Percentiles rank a stretch among this genome's conserved stretches.
Evolutionary conservation across 2,113 vertebrate species (phyloP).

Genomic region (Cyanoramphus novaezelandiae): DNA sequence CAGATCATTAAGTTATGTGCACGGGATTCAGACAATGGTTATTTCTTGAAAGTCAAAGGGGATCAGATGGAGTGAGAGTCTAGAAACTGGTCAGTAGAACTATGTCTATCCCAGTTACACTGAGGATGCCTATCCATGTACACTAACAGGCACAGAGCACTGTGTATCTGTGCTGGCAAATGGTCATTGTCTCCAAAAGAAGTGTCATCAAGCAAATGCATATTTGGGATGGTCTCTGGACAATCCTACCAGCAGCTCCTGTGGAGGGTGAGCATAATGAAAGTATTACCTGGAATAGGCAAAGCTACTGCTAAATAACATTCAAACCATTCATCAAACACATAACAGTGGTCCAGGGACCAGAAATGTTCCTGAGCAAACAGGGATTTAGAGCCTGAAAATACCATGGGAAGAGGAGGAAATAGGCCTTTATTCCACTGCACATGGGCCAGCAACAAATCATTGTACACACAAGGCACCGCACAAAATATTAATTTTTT

Average conservation of each 20-base stretch:
- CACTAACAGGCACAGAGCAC: accelerated
- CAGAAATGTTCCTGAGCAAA: not conserved
- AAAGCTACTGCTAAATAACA: not conserved
- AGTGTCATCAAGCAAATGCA: not conserved
- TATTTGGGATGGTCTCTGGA: not conserved
- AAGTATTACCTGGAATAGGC: not conserved
- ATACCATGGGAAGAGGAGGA: not conserved
- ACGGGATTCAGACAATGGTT: not conserved
- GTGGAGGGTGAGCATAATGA: accelerated
- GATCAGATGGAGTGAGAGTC: not conserved
- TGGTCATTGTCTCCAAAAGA: not conserved
- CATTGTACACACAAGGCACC: not conserved
- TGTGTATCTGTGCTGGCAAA: not conserved
- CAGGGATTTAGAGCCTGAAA: not conserved
- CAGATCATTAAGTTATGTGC: not conserved
- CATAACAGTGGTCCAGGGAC: not conserved
- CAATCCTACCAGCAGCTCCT: not conserved
- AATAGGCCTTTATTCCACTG: not conserved
- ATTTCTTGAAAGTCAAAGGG: not conserved
- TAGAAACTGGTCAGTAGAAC: not conserved
- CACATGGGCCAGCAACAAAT: not conserved
- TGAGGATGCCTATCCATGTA: not conserved
- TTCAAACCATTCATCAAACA: not conserved
- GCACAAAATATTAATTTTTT: not conserved
- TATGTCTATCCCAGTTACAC: not conserved